Conservation (phyloP, 2,113 vertebrate genomes). For the Cephalophus harveyi region DNA sequence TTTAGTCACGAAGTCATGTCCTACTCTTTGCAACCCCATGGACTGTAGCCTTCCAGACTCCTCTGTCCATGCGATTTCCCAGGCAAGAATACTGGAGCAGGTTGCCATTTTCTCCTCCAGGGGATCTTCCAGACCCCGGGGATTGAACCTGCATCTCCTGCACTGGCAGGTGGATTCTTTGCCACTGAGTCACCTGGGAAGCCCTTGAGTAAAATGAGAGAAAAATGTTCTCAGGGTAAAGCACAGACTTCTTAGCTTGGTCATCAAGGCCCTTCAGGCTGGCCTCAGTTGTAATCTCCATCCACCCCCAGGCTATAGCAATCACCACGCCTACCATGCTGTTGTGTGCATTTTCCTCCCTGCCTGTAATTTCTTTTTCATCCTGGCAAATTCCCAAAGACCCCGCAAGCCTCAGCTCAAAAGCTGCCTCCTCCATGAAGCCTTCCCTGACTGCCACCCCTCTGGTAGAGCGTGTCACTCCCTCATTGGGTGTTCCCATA, state of each 20-base stretch:
- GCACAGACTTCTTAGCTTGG: neutral
- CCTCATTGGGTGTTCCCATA: neutral
- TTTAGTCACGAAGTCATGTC: neutral
- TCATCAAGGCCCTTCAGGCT: neutral
- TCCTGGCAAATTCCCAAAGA: neutral
- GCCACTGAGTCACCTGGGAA: neutral
- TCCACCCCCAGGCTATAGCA: neutral
- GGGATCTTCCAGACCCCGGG: neutral
- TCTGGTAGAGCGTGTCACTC: neutral
- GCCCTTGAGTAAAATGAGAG: neutral
- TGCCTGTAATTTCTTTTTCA: neutral
- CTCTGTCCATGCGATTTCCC: neutral
- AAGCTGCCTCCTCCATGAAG: neutral
- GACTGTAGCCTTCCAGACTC: neutral
- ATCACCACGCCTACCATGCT: accelerated
- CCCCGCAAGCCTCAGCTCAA: neutral
- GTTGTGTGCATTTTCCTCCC: neutral
- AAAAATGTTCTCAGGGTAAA: neutral
- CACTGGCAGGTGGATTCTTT: neutral
- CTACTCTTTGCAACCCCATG: neutral
- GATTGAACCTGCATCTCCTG: neutral
- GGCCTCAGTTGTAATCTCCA: neutral
- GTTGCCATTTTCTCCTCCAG: neutral
- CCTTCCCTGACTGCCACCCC: neutral
- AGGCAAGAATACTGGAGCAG: neutral